These are phyloP conservation scores for Dryoscopus gambensis DNA, from an alignment of 2,113 vertebrate genomes.

Conservation along the genomic window DNA sequence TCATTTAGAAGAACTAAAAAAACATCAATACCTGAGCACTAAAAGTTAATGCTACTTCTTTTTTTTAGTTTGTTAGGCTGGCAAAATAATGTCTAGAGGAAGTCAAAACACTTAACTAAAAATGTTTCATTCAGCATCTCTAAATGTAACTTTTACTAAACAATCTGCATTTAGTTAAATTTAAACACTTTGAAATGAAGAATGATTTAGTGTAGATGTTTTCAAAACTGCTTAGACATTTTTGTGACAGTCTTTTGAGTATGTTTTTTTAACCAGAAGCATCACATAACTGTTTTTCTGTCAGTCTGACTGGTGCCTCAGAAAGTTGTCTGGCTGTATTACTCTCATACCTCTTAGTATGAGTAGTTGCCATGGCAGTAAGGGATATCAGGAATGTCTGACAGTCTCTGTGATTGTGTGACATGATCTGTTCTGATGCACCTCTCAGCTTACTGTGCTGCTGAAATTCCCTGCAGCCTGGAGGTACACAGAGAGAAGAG, in stretches of 20 bases:
- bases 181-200: neutral
- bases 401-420: neutral
- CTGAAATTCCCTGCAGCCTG: neutral
- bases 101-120: neutral
- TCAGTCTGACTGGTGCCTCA: neutral
- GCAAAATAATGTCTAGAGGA: neutral
- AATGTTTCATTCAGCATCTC: neutral
- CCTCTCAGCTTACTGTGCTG: neutral
- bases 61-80: neutral
- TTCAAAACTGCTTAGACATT: neutral
- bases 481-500: neutral
- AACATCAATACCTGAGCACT: neutral
- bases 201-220: neutral
- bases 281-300: neutral
- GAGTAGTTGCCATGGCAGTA: constrained; percentile 13
- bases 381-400: neutral
- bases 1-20: constrained; percentile 5
- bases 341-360: neutral
- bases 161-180: neutral
- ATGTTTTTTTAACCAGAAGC: neutral
- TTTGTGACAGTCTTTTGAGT: neutral
- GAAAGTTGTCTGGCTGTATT: neutral
- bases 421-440: neutral
- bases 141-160: neutral
- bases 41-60: neutral